Base-by-base conservation (phyloP, 2,113 vertebrate genomes). In the Hiodon tergisus region DNA sequence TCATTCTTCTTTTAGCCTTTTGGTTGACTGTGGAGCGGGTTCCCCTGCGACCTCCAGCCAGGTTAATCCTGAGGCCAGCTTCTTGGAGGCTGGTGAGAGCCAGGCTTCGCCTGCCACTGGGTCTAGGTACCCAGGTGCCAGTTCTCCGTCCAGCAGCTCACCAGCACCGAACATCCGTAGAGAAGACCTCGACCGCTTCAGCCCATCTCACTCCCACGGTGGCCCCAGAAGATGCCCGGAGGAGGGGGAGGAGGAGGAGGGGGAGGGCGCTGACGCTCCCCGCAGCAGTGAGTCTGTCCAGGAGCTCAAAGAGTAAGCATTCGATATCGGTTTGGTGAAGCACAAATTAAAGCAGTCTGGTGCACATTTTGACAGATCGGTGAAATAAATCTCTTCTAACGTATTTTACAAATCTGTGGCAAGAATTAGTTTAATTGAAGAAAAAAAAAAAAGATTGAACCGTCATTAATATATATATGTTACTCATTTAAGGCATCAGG, bases 11-110 rank as follows among this genome's bases (percentile, higher is more conserved):
- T 78, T 61, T 63, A 74, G 76, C 59, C 75, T 67, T 16, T 75
- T 73, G 10, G 58, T 70, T 70, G 70, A 70, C 66, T 77, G 71
- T 60, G 67, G 65, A 31, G 51, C 51, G 11, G 60, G 17, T 46
- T 50, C 47, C 9, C 70, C 71, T 46, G 54, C 60, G 53, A 47
- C 31, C 54, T 46, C 55, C 31, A 65, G 67, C 53, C 66, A 58
- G 81, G 84, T 80, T 55, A 79, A 80, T 82, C 84, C 79, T 74
- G 81, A 81, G 77, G 73, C 74, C 76, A 69, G 69, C 60, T 61
- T 58, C 53, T 73, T 53, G 7, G 71, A 74, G 50, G 75, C 52
- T 50, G n/a, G 75, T 59, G 65, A 69, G 52, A 65, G 67, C 46
- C 13, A 60, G 8, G 70, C 50, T 61, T 13, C 58, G 60, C 46